phyloP scores from a whole-genome alignment of 2,888 invertebrate species.

The Clunio marinus region DNA sequence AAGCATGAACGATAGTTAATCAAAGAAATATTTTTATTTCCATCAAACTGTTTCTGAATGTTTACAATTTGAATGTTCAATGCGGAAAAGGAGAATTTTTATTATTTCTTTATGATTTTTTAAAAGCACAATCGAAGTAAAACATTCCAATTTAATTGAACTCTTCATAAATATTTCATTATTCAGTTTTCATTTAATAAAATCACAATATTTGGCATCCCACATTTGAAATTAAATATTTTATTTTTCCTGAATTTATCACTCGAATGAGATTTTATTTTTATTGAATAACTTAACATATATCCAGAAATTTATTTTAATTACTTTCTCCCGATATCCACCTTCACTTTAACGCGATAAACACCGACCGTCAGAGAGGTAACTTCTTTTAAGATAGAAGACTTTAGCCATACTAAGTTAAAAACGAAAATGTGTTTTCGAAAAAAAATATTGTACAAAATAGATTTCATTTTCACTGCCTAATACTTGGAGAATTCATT shows the following conservation, averaged over 20 bases:
- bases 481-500: slow-evolving; percentile 10
- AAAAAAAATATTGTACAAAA: slow-evolving; percentile 23
- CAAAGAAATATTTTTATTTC: too few species aligned
- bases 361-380: background rate
- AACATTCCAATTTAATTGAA: too few species aligned
- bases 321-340: background rate
- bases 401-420: slow-evolving; percentile 31
- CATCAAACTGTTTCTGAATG: too few species aligned
- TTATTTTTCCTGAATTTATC: background rate
- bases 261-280: too few species aligned
- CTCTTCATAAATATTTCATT: too few species aligned
- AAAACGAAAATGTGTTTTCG: slow-evolving; percentile 19
- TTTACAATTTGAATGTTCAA: too few species aligned
- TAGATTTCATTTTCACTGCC: slow-evolving; percentile 3
- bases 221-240: background rate
- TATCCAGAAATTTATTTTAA: background rate
- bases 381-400: slow-evolving; percentile 26
- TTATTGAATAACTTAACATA: background rate
- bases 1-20: too few species aligned
- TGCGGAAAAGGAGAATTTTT: too few species aligned
- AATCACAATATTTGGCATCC: background rate
- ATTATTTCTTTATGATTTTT: too few species aligned
- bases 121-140: too few species aligned
- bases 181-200: too few species aligned
- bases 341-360: background rate